A percentile compares a stretch with the other conserved stretches of the same genome.
phyloP scores from a whole-genome alignment of 2,888 invertebrate genomes.

The Nysson spinosus region DNA sequence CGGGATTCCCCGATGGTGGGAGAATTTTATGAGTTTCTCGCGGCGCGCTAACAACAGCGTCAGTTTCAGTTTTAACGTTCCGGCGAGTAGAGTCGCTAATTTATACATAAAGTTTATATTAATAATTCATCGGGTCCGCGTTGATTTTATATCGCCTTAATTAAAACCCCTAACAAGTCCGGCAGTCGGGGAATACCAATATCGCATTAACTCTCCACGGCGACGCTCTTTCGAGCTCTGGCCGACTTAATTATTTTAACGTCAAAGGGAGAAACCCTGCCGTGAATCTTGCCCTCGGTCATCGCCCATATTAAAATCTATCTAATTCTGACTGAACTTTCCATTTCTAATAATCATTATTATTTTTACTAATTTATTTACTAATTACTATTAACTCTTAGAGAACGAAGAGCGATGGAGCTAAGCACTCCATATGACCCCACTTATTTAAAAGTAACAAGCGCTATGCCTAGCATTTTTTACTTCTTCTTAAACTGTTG shows the following conservation, averaged over 20 bases:
- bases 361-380: too few species aligned
- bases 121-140: conserved; percentile 74
- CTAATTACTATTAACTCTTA: too few species aligned
- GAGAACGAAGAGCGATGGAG: too few species aligned
- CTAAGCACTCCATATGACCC: too few species aligned
- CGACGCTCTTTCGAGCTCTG: conserved; percentile 23
- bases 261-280: conserved; percentile 30
- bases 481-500: too few species aligned
- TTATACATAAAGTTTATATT: conserved; percentile 76
- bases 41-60: conserved; percentile 66
- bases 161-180: conserved; percentile 75
- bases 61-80: conserved; percentile 71
- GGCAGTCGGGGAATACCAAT: conserved; percentile 74
- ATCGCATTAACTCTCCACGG: conserved; percentile 64
- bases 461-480: too few species aligned
- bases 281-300: conserved; percentile 30
- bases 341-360: too few species aligned
- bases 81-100: conserved; percentile 67
- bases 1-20: conserved; percentile 24
- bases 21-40: conserved; percentile 59
- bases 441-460: too few species aligned
- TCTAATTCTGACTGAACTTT: too few species aligned
- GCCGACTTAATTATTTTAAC: conserved; percentile 63
- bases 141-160: conserved; percentile 76
- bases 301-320: conserved; percentile 29